Percentiles rank a stretch among this genome's conserved stretches.
Conservation (phyloP, 2,113 vertebrate species). For the Lynx canadensis region DNA sequence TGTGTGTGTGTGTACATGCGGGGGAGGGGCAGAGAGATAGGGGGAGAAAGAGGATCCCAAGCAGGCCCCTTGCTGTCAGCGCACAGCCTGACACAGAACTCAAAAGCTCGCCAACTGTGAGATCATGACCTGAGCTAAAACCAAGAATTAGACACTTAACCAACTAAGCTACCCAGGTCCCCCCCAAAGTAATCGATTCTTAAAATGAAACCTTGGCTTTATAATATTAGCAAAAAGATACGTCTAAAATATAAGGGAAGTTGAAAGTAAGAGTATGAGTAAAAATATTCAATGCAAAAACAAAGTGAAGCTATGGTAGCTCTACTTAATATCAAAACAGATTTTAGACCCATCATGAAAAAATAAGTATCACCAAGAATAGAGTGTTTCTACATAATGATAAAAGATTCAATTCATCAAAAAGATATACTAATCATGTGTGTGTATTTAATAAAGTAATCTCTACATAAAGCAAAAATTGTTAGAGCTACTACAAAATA, state of each 20-base stretch:
- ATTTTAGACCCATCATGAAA: background rate
- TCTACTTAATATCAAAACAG: background rate
- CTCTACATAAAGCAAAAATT: background rate
- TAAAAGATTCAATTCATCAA: background rate
- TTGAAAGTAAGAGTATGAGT: background rate
- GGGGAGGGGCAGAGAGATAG: too few species aligned
- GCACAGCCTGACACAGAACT: too few species aligned
- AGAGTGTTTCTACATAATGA: background rate
- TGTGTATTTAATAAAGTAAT: background rate
- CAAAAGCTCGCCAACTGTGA: too few species aligned
- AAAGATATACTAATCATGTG: background rate
- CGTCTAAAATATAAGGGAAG: background rate
- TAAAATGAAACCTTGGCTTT: background rate
- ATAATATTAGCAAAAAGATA: background rate
- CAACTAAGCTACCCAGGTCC: too few species aligned
- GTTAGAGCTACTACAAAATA: background rate
- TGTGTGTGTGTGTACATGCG: accelerated
- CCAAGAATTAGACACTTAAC: too few species aligned
- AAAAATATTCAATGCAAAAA: background rate
- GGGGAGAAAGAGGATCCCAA: too few species aligned
- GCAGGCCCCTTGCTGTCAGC: too few species aligned
- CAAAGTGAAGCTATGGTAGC: background rate
- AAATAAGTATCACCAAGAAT: background rate
- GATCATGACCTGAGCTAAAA: too few species aligned
- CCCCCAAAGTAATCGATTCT: background rate